A percentile compares a stretch with the other conserved stretches of the same genome.
These are phyloP conservation scores for Dolichomitus sp. DNA, from an alignment of 2,888 invertebrate species.

Conservation along the genomic window DNA sequence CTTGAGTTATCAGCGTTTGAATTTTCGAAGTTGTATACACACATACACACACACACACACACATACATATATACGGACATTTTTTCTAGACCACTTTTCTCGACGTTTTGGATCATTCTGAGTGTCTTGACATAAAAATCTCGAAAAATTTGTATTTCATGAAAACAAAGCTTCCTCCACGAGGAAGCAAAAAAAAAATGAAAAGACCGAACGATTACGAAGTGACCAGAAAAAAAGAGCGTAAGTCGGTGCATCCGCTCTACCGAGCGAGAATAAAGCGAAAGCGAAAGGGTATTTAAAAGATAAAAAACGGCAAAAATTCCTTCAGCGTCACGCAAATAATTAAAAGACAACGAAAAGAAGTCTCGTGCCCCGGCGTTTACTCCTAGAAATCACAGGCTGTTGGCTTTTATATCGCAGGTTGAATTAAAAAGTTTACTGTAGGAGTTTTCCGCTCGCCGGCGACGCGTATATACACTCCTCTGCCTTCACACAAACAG, in stretches of 20 bases:
- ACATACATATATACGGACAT: too few species aligned
- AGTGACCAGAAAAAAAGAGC: not conserved
- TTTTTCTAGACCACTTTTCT: too few species aligned
- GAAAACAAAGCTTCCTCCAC: too few species aligned
- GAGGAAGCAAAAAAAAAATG: too few species aligned
- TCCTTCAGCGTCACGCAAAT: conserved; percentile 52
- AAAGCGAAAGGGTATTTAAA: conserved; percentile 18
- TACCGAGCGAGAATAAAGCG: not conserved
- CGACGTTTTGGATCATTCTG: too few species aligned
- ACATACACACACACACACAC: too few species aligned
- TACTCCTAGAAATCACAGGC: conserved; percentile 59
- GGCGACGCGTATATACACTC: conserved; percentile 13
- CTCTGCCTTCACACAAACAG: conserved; percentile 48
- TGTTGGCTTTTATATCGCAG: conserved; percentile 64
- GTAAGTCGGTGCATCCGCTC: not conserved
- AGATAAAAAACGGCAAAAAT: conserved; percentile 21
- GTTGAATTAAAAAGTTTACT: conserved; percentile 70
- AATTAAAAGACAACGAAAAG: conserved; percentile 63
- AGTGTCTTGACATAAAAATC: too few species aligned
- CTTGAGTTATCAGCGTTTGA: too few species aligned
- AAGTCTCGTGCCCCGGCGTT: conserved; percentile 38
- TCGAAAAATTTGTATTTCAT: too few species aligned
- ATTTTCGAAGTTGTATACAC: too few species aligned
- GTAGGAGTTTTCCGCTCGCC: conserved; percentile 49
- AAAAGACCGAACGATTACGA: not conserved